Percentiles rank a stretch among this genome's conserved stretches.
Evolutionary conservation across 2,888 invertebrate genomes (phyloP).

Genomic region (Pammene fasciana): DNA sequence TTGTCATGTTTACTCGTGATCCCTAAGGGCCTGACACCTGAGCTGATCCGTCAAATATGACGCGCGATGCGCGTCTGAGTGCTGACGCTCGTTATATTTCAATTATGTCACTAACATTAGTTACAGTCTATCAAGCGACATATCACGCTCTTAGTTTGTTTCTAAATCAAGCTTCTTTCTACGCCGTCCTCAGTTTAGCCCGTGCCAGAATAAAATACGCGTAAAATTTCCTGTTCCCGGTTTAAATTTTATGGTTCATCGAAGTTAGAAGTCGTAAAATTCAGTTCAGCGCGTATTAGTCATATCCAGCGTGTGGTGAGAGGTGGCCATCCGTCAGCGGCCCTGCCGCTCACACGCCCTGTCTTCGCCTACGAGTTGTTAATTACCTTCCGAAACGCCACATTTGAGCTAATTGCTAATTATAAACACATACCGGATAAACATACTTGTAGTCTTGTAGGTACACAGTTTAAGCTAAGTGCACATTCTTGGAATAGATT

Average conservation of each 20-base stretch:
- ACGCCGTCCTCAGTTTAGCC: slow-evolving; percentile 30
- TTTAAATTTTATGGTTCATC: slow-evolving; percentile 66
- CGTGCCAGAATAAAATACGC: slow-evolving; percentile 47
- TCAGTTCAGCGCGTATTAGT: slow-evolving; percentile 59
- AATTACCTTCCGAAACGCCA: slow-evolving; percentile 65
- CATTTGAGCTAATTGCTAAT: slow-evolving; percentile 47
- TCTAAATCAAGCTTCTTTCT: slow-evolving; percentile 22
- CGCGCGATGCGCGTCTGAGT: slow-evolving; percentile 42
- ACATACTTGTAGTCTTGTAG: not conserved
- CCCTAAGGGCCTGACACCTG: slow-evolving; percentile 57
- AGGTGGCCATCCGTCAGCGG: slow-evolving; percentile 65
- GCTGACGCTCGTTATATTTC: slow-evolving; percentile 49
- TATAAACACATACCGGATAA: slow-evolving; percentile 43
- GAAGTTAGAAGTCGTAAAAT: slow-evolving; percentile 63
- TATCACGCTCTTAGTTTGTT: slow-evolving; percentile 38
- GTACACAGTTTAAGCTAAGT: not conserved
- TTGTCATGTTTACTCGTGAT: slow-evolving; percentile 59
- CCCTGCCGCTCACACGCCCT: slow-evolving; percentile 52
- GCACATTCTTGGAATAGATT: slow-evolving; percentile 2
- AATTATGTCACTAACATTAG: slow-evolving; percentile 47
- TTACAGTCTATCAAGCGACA: slow-evolving; percentile 33
- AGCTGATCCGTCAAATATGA: slow-evolving; percentile 56
- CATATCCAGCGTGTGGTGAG: slow-evolving; percentile 51
- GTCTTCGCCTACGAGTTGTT: slow-evolving; percentile 67
- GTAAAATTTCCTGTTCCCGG: slow-evolving; percentile 54